phyloP scores from a whole-genome alignment of 2,888 invertebrate genomes.

The Xylota sylvarum region DNA sequence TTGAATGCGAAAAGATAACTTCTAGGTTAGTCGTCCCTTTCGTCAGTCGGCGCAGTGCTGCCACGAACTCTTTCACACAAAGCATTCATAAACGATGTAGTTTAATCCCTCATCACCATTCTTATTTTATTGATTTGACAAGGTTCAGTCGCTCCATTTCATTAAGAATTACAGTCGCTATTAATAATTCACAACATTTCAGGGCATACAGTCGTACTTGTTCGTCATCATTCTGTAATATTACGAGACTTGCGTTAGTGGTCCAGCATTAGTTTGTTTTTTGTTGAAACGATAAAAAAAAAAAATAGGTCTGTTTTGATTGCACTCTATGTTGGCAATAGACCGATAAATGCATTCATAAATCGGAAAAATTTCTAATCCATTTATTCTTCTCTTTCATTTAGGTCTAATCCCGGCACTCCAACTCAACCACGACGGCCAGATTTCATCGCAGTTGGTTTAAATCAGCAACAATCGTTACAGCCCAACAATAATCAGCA shows the following conservation, averaged over 20 bases:
- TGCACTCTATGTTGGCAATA: constrained; percentile 60
- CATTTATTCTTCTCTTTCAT: constrained; percentile 32
- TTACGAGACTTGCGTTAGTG: constrained; percentile 54
- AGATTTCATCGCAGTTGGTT: constrained; percentile 92
- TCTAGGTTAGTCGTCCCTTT: no score
- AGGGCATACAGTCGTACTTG: constrained; percentile 36
- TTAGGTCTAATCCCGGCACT: constrained; percentile 95
- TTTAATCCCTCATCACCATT: background rate
- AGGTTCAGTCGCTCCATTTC: constrained; percentile 14
- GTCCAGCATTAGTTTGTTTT: constrained; percentile 65
- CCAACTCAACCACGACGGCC: constrained; percentile 95
- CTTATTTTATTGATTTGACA: background rate
- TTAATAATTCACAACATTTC: constrained; percentile 31
- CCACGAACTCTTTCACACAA: no score
- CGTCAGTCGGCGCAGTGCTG: no score
- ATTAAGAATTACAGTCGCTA: constrained; percentile 31
- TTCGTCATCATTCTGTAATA: constrained; percentile 40
- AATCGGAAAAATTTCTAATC: constrained; percentile 12
- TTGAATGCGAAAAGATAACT: no score
- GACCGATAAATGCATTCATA: background rate
- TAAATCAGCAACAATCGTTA: constrained; percentile 82
- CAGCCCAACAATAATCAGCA: constrained; percentile 81
- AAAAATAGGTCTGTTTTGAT: constrained; percentile 49
- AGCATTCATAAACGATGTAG: constrained; percentile 4
- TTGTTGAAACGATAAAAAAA: constrained; percentile 6